These are phyloP conservation scores for Otocyon megalotis DNA, from an alignment of 2,113 vertebrate species.

Conservation along the genomic window DNA sequence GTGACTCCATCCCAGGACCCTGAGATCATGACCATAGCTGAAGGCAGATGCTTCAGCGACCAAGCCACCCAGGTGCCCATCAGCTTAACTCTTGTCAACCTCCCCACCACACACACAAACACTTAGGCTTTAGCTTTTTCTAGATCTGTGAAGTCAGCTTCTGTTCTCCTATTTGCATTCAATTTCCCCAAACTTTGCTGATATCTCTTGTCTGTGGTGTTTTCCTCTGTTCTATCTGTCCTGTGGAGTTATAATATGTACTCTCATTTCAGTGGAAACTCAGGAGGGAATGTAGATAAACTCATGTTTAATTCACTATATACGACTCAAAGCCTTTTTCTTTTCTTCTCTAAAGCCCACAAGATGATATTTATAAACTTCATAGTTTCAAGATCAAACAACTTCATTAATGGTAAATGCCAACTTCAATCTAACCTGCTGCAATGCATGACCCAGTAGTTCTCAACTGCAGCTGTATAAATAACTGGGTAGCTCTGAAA, in stretches of 20 bases:
- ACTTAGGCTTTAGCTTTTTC: neutral
- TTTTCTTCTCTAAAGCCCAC: neutral
- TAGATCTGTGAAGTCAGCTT: neutral
- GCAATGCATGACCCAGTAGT: neutral
- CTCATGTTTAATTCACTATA: neutral
- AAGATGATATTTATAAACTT: neutral
- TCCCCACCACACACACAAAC: neutral
- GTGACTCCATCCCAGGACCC: no score
- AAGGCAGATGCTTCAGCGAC: no score
- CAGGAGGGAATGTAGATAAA: neutral
- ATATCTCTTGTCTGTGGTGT: neutral
- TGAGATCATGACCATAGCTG: no score
- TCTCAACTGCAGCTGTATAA: neutral
- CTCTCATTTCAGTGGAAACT: neutral
- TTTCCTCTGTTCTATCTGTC: neutral
- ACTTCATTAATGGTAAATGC: neutral
- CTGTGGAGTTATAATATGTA: neutral
- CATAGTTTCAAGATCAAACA: slow-evolving; percentile 15
- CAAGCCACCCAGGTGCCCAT: no score
- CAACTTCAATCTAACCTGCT: neutral
- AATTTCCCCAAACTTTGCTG: neutral
- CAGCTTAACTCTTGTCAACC: neutral
- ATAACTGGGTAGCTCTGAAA: neutral
- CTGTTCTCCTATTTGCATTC: neutral
- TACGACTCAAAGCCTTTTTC: neutral